phyloP scores from a whole-genome alignment of 1,140 invertebrate species.

The Drosophila pectinifera region DNA sequence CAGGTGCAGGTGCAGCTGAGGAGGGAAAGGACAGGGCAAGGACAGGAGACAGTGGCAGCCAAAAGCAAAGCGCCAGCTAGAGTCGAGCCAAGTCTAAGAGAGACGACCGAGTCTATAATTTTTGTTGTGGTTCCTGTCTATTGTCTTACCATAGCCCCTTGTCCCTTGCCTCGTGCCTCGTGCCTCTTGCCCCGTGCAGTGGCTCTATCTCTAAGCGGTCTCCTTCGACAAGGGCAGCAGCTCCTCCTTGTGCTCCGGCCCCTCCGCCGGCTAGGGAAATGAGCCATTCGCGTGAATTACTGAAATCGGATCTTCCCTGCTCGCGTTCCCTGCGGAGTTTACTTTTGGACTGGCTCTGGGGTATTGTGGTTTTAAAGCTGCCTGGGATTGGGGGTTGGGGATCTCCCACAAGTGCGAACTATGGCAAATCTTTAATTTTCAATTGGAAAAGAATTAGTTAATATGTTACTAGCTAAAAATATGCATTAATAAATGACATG shows the following conservation, averaged over 20 bases:
- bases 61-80: slow-evolving; percentile 31
- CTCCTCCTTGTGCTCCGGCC: neutral
- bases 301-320: slow-evolving; percentile 60
- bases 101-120: slow-evolving; percentile 72
- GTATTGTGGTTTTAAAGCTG: slow-evolving; percentile 1
- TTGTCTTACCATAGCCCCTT: slow-evolving; percentile 64
- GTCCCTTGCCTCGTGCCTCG: slow-evolving; percentile 6
- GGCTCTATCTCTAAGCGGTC: neutral
- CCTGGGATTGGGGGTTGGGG: neutral
- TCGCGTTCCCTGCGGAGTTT: neutral
- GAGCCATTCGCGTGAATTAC: slow-evolving; percentile 61
- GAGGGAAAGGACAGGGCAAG: slow-evolving; percentile 4
- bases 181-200: slow-evolving; percentile 3
- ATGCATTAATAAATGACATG: too few species aligned
- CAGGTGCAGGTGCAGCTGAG: neutral
- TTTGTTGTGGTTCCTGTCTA: slow-evolving; percentile 82
- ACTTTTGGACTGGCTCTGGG: slow-evolving; percentile 8
- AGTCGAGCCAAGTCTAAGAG: slow-evolving; percentile 59
- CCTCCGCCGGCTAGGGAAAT: slow-evolving; percentile 32
- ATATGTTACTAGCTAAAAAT: too few species aligned
- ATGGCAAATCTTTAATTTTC: too few species aligned
- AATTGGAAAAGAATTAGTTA: too few species aligned
- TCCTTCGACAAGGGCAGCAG: slow-evolving; percentile 29
- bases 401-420: too few species aligned
- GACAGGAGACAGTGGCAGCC: slow-evolving; percentile 48